Conservation (phyloP, 2,888 invertebrate genomes). For the Noctua comes region DNA sequence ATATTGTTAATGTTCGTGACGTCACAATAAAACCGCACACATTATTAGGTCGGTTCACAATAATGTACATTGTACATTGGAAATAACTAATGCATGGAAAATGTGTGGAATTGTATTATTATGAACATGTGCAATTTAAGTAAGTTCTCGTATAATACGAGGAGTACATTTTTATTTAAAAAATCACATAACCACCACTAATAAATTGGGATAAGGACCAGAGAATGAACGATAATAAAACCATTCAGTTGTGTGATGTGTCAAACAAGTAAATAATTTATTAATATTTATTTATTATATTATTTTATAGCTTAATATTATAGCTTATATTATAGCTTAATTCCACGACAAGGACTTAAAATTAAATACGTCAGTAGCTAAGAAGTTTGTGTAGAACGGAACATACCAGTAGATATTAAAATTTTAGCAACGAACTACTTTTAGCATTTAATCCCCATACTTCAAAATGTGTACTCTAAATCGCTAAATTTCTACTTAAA, state of each 20-base stretch:
- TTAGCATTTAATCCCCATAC: not conserved
- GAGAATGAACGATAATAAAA: too few species aligned
- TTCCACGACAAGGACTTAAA: not conserved
- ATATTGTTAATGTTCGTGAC: not conserved
- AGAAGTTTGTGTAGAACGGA: too few species aligned
- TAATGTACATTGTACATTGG: not conserved
- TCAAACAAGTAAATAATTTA: not conserved
- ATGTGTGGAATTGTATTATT: not conserved
- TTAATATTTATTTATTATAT: too few species aligned
- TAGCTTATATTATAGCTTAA: not conserved
- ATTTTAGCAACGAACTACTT: not conserved
- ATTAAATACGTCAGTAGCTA: not conserved
- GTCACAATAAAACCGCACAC: not conserved
- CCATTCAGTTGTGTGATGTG: too few species aligned
- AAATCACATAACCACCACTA: too few species aligned
- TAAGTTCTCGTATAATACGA: not conserved
- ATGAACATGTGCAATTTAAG: not conserved
- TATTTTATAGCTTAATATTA: too few species aligned
- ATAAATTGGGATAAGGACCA: too few species aligned
- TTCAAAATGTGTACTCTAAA: not conserved
- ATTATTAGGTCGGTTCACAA: not conserved
- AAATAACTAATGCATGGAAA: not conserved
- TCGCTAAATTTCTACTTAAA: conserved; percentile 23
- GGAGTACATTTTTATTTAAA: not conserved
- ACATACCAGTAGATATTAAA: not conserved